A percentile compares a stretch with the other conserved stretches of the same genome.
Evolutionary conservation across 2,888 invertebrate genomes (phyloP).

Genomic region (Halocaridina rubra): DNA sequence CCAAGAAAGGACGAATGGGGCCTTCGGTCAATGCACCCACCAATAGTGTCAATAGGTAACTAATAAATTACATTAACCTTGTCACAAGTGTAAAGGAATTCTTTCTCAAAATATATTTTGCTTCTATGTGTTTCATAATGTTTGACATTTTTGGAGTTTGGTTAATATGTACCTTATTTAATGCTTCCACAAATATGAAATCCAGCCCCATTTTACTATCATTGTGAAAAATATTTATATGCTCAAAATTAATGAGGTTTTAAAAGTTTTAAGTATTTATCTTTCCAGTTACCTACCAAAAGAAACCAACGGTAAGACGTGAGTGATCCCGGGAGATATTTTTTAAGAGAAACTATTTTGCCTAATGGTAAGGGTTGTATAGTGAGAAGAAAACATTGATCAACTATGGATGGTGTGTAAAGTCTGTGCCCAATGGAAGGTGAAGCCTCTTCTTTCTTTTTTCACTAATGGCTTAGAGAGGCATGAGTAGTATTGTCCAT

Average conservation of each 20-base stretch:
- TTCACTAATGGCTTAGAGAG: not conserved
- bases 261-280: not conserved
- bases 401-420: no score
- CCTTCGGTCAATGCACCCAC: conserved; percentile 34
- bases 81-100: not conserved
- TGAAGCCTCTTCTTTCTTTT: not conserved
- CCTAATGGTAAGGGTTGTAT: conserved; percentile 26
- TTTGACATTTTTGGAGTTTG: no score
- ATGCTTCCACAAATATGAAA: no score
- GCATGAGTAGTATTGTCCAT: conserved; percentile 47
- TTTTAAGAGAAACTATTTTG: conserved; percentile 5
- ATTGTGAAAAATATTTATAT: not conserved
- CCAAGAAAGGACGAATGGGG: conserved; percentile 36
- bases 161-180: no score
- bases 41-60: conserved; percentile 45
- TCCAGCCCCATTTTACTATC: no score
- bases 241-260: not conserved
- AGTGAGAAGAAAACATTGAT: no score
- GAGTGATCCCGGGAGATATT: conserved; percentile 22
- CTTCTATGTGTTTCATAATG: no score
- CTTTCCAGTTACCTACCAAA: conserved; percentile 40
- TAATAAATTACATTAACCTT: not conserved
- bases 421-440: not conserved
- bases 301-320: conserved; percentile 53
- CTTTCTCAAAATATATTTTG: not conserved